phyloP scores from a whole-genome alignment of 2,113 vertebrate genomes.

The Zosterops hypoxanthus region DNA sequence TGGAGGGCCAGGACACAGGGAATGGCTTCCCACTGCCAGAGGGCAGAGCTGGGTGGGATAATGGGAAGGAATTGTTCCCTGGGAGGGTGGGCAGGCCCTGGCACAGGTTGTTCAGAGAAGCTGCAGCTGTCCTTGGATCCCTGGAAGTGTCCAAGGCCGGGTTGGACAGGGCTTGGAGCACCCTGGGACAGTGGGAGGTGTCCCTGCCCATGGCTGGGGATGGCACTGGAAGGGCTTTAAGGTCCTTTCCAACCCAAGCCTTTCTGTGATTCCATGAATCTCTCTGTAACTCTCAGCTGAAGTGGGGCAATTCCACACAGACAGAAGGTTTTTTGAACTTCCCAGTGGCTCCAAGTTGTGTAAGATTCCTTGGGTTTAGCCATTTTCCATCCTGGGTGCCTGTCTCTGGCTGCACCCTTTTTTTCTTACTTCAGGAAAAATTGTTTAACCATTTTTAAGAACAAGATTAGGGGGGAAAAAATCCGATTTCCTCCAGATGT shows the following conservation, averaged over 20 bases:
- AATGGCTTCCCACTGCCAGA: not conserved
- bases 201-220: not conserved
- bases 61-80: rapidly evolving
- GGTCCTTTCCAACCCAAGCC: not conserved
- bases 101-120: not conserved
- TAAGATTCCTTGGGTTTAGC: not conserved
- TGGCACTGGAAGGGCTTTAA: rapidly evolving
- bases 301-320: not conserved
- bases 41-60: rapidly evolving
- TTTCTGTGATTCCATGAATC: not conserved
- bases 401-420: not conserved
- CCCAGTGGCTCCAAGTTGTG: not conserved
- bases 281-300: not conserved
- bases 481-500: not conserved
- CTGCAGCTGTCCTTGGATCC: not conserved
- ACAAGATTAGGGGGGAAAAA: not conserved
- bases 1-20: not conserved
- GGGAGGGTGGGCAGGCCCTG: rapidly evolving
- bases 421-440: conserved; percentile 37
- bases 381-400: not conserved
- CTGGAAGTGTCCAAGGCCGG: not conserved
- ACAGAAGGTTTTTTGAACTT: not conserved
- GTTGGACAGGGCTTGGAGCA: rapidly evolving
- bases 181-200: rapidly evolving
- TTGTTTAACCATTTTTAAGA: conserved; percentile 25